Conservation (phyloP, 2,888 invertebrate genomes). For the Corythucha ciliata region DNA sequence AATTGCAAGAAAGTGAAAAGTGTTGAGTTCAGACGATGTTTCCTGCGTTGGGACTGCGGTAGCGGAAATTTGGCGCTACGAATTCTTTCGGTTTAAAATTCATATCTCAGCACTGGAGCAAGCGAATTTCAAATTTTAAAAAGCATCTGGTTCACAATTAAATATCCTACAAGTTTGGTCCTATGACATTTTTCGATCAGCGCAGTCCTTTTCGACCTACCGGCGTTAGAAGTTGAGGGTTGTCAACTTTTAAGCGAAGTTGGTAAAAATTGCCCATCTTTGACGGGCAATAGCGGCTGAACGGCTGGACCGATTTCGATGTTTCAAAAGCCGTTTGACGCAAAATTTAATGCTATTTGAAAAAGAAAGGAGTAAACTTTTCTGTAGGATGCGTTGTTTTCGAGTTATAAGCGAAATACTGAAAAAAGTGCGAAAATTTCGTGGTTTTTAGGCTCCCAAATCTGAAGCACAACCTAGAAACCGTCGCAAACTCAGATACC, state of each 20-base stretch:
- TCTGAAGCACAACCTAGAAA: conserved; percentile 3
- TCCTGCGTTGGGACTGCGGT: conserved; percentile 9
- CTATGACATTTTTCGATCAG: conserved; percentile 1
- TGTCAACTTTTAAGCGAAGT: conserved; percentile 1
- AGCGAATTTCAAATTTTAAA: conserved; percentile 10
- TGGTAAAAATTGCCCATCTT: conserved; percentile 12
- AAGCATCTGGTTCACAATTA: neutral
- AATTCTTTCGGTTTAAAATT: conserved; percentile 8
- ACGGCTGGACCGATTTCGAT: conserved; percentile 5
- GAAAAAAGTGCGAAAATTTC: conserved; percentile 6
- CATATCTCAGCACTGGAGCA: conserved; percentile 8
- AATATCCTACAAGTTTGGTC: conserved; percentile 6
- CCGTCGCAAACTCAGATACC: neutral
- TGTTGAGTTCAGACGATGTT: conserved; percentile 7
- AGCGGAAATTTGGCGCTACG: conserved; percentile 5
- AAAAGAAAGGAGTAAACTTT: conserved; percentile 1
- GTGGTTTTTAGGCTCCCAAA: neutral
- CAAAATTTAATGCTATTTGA: conserved; percentile 5
- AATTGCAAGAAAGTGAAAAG: neutral
- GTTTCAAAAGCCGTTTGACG: conserved; percentile 5
- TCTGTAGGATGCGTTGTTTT: neutral
- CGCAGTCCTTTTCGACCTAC: conserved; percentile 8
- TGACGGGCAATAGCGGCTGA: conserved; percentile 5
- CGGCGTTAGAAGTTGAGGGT: neutral
- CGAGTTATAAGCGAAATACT: conserved; percentile 3